These are phyloP conservation scores for Gymnocephalus cernua DNA, from an alignment of 2,113 vertebrate species.

Conservation along the genomic window DNA sequence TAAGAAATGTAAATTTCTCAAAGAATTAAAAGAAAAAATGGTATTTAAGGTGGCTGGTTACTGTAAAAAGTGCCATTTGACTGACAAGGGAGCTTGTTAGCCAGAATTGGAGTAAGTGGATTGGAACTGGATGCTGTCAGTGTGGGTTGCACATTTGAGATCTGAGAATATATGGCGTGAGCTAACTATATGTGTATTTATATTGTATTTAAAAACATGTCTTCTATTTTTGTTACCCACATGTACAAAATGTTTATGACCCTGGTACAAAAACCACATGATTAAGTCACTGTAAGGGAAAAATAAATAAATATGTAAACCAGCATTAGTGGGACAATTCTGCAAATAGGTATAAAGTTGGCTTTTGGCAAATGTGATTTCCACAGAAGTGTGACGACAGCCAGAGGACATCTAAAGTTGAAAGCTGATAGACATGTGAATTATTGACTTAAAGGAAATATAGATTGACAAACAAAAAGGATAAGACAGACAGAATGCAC, in stretches of 20 bases:
- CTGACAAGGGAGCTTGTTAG: slow-evolving; percentile 42
- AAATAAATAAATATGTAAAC: background rate
- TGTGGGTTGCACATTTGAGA: slow-evolving; percentile 6
- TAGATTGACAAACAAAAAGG: background rate
- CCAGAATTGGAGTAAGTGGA: slow-evolving; percentile 3
- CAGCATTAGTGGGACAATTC: background rate
- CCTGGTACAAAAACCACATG: background rate
- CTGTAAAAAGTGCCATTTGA: slow-evolving; percentile 6
- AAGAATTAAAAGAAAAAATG: background rate
- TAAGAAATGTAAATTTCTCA: background rate
- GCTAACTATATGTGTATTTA: slow-evolving; percentile 16
- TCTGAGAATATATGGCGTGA: background rate
- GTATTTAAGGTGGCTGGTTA: background rate
- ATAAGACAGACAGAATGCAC: slow-evolving; percentile 2
- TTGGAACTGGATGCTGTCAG: slow-evolving; percentile 28
- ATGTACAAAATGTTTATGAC: background rate
- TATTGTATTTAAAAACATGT: background rate
- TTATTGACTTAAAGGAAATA: background rate
- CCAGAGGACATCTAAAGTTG: background rate
- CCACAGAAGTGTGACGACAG: background rate
- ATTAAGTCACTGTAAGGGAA: background rate
- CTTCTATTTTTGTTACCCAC: background rate
- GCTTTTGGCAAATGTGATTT: slow-evolving; percentile 7
- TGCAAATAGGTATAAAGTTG: background rate
- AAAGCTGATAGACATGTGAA: background rate